Base-by-base conservation (phyloP, 2,888 invertebrate species). In the Megastigmus dorsalis region DNA sequence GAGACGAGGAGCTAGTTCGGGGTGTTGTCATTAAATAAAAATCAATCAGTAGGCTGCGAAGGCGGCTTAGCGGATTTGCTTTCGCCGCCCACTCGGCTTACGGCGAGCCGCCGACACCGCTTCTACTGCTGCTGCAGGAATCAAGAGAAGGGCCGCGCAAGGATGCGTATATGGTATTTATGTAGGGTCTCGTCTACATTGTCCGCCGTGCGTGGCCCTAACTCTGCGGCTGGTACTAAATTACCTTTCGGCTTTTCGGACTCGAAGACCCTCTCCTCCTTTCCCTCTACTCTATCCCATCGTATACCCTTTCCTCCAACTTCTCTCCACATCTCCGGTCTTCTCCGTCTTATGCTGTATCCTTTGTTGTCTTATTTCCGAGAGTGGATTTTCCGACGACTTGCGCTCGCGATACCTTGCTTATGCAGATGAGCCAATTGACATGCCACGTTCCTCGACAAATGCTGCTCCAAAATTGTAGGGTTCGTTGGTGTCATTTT, bases 1-100 rank as follows among this genome's bases (percentile, higher is more conserved):
- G 82, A 82, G 82, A 77, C 79, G 76, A 63, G 76, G 81, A 81
- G 79, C 79, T 81, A 82, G 82, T 81, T 80, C 33, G 45, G 36
- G 23, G 82, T 84, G 86, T 87, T 87, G 85, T 85, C 88, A 88
- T 89, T 89, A 89, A 89, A 88, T 89, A 89, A 89, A 89, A 89
- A 88, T 89, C 89, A 89, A 89, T 89, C 88, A 86, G 85, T 79
- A 72, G 86, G 84, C 85, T 85, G 86, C 83, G 84, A 86, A 88
- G 88, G 85, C 85, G 84, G 88, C 88, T 88, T 88, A 88, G 85
- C 84, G 88, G 88, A 88, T 88, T 88, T 88, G 82, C 84, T 82
- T 83, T 83, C 81, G 80, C 84, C 85, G 83, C 84, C 84, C 84
- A 82, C 33, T n/a, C 15, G 63, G 71, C 67, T 75, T 75, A 67